A percentile compares a stretch with the other conserved stretches of the same genome.
Evolutionary conservation across 2,797 vertebrate genomes (phyloP).

Genomic region (Prunella strophiata): DNA sequence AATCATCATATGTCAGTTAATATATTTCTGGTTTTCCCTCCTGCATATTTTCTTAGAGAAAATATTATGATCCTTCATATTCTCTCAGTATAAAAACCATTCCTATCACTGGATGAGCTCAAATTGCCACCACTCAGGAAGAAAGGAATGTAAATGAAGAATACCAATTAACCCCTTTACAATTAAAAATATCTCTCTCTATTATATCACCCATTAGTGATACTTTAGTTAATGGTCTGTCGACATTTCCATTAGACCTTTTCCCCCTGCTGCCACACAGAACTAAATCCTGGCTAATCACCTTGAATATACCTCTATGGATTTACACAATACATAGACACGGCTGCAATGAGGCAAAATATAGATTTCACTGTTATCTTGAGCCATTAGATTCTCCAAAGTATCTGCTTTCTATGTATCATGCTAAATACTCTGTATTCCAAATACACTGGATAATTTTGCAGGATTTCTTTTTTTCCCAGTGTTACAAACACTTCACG

Average conservation of each 20-base stretch:
- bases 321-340: constrained; percentile 25
- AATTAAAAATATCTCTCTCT: constrained; percentile 68
- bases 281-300: constrained; percentile 63
- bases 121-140: constrained; percentile 56
- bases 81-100: constrained; percentile 26
- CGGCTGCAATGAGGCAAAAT: constrained; percentile 18
- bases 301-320: constrained; percentile 41
- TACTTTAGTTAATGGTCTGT: constrained; percentile 67
- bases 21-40: not conserved
- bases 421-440: not conserved
- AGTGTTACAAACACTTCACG: not conserved
- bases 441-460: not conserved
- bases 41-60: constrained; percentile 49
- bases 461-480: not conserved
- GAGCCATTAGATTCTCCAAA: not conserved
- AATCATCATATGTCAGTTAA: constrained; percentile 22
- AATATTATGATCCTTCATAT: constrained; percentile 64
- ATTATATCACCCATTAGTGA: constrained; percentile 62
- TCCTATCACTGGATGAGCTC: constrained; percentile 29
- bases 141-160: constrained; percentile 69
- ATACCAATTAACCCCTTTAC: constrained; percentile 64
- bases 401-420: not conserved
- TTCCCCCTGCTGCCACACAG: constrained; percentile 20
- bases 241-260: constrained; percentile 70
- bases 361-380: not conserved